A percentile compares a stretch with the other conserved stretches of the same genome.
These are phyloP conservation scores for Amblyjoppa fuscipennis DNA, from an alignment of 2,888 invertebrate genomes.

Conservation along the genomic window DNA sequence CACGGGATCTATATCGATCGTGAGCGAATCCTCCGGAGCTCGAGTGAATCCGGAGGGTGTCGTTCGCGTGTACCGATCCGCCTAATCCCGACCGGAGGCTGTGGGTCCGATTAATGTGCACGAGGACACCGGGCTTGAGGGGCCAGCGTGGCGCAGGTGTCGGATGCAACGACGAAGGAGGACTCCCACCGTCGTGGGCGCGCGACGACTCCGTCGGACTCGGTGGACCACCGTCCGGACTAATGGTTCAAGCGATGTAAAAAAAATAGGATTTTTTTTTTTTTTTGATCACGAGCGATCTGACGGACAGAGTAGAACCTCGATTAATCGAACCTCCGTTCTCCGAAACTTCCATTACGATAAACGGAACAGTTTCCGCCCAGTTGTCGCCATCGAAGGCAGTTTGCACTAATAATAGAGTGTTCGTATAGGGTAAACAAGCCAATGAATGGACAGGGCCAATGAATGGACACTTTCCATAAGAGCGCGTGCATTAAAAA, in stretches of 20 bases:
- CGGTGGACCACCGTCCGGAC: conserved; percentile 86
- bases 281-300: background rate
- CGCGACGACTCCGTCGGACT: conserved; percentile 82
- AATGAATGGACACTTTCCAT: too few relatives aligned
- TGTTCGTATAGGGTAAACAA: too few relatives aligned
- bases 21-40: conserved; percentile 64
- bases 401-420: too few relatives aligned
- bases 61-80: conserved; percentile 74
- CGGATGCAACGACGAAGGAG: conserved; percentile 73
- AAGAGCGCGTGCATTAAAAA: too few relatives aligned
- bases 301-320: too few relatives aligned
- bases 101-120: conserved; percentile 94
- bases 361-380: too few relatives aligned
- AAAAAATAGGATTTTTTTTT: background rate
- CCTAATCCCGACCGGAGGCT: conserved; percentile 86
- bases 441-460: too few relatives aligned
- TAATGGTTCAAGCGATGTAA: conserved; percentile 69
- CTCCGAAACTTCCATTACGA: too few relatives aligned
- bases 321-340: too few relatives aligned
- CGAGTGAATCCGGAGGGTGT: conserved; percentile 74
- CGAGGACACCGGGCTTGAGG: conserved; percentile 94
- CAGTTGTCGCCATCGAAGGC: too few relatives aligned
- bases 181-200: conserved; percentile 72
- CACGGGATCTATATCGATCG: conserved; percentile 69
- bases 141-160: conserved; percentile 92